These are phyloP conservation scores for Psilanteris sp. DNA, from an alignment of 1,140 invertebrate genomes.

Conservation along the genomic window DNA sequence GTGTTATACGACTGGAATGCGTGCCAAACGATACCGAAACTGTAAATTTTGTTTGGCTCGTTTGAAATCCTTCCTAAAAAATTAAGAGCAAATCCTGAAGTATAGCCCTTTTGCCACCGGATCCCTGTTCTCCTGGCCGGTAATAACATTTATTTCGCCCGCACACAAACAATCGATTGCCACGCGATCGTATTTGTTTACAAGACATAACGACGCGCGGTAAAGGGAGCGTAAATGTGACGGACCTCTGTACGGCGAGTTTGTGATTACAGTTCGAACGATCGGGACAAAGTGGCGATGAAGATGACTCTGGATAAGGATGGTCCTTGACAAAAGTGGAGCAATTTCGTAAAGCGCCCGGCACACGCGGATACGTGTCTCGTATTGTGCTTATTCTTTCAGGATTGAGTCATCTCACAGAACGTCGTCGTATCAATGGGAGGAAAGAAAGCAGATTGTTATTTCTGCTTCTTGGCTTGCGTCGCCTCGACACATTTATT, in stretches of 20 bases:
- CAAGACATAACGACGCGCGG: too few relatives aligned
- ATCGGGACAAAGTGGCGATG: slow-evolving; percentile 53
- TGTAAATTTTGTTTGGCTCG: too few relatives aligned
- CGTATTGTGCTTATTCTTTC: slow-evolving; percentile 39
- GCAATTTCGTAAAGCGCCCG: slow-evolving; percentile 49
- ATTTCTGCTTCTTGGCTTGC: slow-evolving; percentile 33
- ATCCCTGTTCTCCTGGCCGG: too few relatives aligned
- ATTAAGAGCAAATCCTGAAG: too few relatives aligned
- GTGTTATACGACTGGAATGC: too few relatives aligned
- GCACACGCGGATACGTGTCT: slow-evolving; percentile 25
- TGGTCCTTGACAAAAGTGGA: slow-evolving; percentile 55
- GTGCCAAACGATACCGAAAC: too few relatives aligned
- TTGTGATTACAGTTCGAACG: slow-evolving; percentile 40
- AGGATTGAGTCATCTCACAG: slow-evolving; percentile 34
- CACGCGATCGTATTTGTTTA: too few relatives aligned
- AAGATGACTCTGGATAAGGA: slow-evolving; percentile 44
- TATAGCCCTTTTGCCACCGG: too few relatives aligned
- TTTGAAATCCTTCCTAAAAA: too few relatives aligned
- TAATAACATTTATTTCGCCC: too few relatives aligned
- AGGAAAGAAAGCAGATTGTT: slow-evolving; percentile 36
- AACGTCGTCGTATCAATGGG: slow-evolving; percentile 4
- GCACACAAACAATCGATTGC: too few relatives aligned
- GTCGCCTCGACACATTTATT: slow-evolving; percentile 27
- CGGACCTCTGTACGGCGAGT: slow-evolving; percentile 23
- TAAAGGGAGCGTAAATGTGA: too few relatives aligned